A percentile compares a stretch with the other conserved stretches of the same genome.
These are phyloP conservation scores for Synanthedon myopaeformis DNA, from an alignment of 2,888 invertebrate genomes.

Conservation along the genomic window DNA sequence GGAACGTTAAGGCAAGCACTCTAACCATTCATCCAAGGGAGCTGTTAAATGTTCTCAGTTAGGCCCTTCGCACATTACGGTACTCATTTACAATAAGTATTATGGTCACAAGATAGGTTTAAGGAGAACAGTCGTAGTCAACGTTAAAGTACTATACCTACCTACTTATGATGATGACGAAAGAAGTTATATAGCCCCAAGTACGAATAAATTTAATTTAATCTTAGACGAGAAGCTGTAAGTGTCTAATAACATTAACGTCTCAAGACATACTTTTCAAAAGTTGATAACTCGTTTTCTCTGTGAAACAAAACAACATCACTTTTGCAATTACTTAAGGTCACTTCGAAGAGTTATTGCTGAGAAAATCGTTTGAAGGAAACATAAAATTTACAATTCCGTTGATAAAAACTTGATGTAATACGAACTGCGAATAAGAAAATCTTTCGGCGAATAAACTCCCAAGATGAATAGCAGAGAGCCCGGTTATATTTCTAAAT, in stretches of 20 bases:
- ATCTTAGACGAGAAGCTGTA: background rate
- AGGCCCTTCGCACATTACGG: too few relatives aligned
- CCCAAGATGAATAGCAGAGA: background rate
- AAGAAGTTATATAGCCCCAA: too few relatives aligned
- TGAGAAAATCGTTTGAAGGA: background rate
- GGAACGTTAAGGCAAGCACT: too few relatives aligned
- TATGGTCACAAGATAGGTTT: too few relatives aligned
- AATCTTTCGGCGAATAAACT: background rate
- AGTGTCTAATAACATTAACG: background rate
- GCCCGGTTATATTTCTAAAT: slow-evolving; percentile 10
- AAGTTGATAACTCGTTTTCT: background rate
- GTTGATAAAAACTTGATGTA: slow-evolving; percentile 3
- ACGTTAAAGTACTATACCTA: too few relatives aligned
- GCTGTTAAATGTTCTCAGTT: too few relatives aligned
- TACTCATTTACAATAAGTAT: too few relatives aligned
- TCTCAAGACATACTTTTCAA: background rate
- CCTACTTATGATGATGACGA: too few relatives aligned
- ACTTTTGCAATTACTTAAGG: background rate
- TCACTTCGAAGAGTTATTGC: background rate
- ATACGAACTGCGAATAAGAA: background rate
- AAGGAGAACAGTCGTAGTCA: too few relatives aligned
- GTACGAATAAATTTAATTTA: too few relatives aligned
- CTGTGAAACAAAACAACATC: background rate
- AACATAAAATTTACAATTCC: slow-evolving; percentile 5
- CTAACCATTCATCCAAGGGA: too few relatives aligned